Evolutionary conservation across 2,797 vertebrate genomes (phyloP).

Genomic region (Scarus forsteni): DNA sequence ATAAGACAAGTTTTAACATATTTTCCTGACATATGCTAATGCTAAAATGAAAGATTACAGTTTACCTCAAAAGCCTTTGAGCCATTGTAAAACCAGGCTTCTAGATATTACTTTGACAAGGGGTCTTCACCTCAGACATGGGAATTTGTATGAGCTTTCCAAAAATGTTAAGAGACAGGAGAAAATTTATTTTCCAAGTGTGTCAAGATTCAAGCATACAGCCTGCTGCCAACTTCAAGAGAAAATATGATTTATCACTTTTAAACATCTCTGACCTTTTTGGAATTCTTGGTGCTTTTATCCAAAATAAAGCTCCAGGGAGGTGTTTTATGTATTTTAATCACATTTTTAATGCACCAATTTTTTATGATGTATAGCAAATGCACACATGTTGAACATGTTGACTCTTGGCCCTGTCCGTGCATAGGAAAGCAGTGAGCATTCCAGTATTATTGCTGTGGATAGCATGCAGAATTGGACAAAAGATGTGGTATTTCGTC

Average conservation of each 20-base stretch:
- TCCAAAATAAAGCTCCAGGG: not conserved
- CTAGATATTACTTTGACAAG: constrained; percentile 37
- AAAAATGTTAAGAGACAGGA: constrained; percentile 22
- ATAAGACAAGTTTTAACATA: not conserved
- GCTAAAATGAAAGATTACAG: not conserved
- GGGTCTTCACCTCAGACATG: constrained; percentile 24
- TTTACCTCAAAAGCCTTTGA: not conserved
- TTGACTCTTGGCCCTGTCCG: too few relatives aligned
- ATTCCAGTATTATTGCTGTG: too few relatives aligned
- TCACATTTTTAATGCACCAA: too few relatives aligned
- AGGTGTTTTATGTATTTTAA: too few relatives aligned
- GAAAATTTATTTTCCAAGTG: constrained; percentile 15
- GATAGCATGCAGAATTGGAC: too few relatives aligned
- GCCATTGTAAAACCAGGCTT: constrained; percentile 17
- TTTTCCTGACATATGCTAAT: not conserved
- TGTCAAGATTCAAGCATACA: constrained; percentile 18
- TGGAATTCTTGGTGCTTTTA: not conserved
- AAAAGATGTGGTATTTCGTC: too few relatives aligned
- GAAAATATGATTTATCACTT: not conserved
- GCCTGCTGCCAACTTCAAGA: not conserved
- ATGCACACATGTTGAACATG: too few relatives aligned
- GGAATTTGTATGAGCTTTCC: constrained; percentile 33
- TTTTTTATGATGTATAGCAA: too few relatives aligned
- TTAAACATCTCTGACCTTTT: not conserved
- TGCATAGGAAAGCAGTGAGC: too few relatives aligned